Evolutionary conservation across 2,113 vertebrate species (phyloP).

Genomic region (Sceloporus undulatus): DNA sequence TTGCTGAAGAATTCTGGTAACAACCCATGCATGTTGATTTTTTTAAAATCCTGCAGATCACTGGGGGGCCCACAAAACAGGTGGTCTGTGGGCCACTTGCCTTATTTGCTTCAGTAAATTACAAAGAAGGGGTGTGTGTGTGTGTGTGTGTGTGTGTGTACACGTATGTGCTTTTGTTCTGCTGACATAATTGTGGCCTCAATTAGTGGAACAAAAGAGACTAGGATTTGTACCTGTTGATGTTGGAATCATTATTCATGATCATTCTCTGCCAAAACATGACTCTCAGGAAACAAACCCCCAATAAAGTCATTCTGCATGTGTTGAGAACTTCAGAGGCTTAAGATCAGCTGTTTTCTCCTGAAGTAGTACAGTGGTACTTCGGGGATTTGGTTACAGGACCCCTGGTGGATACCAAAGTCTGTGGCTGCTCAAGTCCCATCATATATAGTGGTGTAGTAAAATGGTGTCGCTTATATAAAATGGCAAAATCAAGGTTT

Average conservation of each 20-base stretch:
- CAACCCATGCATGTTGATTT: no score
- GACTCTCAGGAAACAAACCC: background rate
- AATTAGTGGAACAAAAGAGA: background rate
- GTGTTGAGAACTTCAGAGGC: background rate
- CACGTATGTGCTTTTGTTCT: background rate
- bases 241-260: background rate
- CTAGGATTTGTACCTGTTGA: background rate
- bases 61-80: no score
- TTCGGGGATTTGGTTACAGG: no score
- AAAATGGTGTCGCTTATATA: no score
- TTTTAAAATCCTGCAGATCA: no score
- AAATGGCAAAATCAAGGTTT: no score
- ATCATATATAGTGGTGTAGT: no score
- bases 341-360: background rate
- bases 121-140: background rate
- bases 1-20: no score
- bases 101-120: background rate
- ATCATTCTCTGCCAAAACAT: background rate
- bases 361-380: no score
- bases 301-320: background rate
- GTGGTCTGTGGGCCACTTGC: no score
- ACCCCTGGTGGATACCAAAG: no score
- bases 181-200: background rate
- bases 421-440: no score
- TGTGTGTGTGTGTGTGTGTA: background rate